These are phyloP conservation scores for Lasius fuliginosus DNA, from an alignment of 2,888 invertebrate species.

Conservation along the genomic window DNA sequence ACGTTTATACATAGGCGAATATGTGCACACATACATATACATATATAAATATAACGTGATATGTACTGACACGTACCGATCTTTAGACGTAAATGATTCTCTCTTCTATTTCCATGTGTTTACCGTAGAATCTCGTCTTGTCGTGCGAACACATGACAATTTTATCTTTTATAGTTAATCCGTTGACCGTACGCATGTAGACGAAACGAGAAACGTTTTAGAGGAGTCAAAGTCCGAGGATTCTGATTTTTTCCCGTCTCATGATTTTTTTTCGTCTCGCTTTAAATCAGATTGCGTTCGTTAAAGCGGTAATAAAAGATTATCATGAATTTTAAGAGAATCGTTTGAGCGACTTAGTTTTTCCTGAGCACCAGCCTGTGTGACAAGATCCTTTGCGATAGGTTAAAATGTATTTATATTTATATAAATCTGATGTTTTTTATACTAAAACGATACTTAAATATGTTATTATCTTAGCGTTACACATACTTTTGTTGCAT, in stretches of 20 bases:
- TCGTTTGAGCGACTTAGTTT: slow-evolving; percentile 43
- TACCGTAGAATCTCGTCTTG: slow-evolving; percentile 69
- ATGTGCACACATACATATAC: slow-evolving; percentile 30
- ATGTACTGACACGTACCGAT: slow-evolving; percentile 63
- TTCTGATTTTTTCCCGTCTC: neutral
- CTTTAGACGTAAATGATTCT: slow-evolving; percentile 61
- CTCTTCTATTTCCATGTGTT: slow-evolving; percentile 45
- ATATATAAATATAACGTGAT: slow-evolving; percentile 58
- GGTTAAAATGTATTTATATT: neutral
- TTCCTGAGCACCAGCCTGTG: slow-evolving; percentile 26
- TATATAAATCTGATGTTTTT: slow-evolving; percentile 57
- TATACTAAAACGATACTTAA: slow-evolving; percentile 61
- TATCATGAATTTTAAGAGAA: slow-evolving; percentile 50
- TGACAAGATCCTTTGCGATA: slow-evolving; percentile 25
- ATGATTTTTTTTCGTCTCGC: slow-evolving; percentile 20
- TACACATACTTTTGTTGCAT: slow-evolving; percentile 71
- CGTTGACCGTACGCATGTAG: slow-evolving; percentile 39
- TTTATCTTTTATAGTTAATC: slow-evolving; percentile 57
- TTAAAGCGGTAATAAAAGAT: slow-evolving; percentile 55
- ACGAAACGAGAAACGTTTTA: slow-evolving; percentile 25
- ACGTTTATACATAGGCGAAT: slow-evolving; percentile 79
- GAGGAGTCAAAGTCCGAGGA: neutral
- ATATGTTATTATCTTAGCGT: slow-evolving; percentile 65
- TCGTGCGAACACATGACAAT: slow-evolving; percentile 68
- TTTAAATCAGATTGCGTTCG: slow-evolving; percentile 7